These are phyloP conservation scores for Neuroscelio doddi DNA, from an alignment of 2,888 invertebrate genomes.

Conservation along the genomic window DNA sequence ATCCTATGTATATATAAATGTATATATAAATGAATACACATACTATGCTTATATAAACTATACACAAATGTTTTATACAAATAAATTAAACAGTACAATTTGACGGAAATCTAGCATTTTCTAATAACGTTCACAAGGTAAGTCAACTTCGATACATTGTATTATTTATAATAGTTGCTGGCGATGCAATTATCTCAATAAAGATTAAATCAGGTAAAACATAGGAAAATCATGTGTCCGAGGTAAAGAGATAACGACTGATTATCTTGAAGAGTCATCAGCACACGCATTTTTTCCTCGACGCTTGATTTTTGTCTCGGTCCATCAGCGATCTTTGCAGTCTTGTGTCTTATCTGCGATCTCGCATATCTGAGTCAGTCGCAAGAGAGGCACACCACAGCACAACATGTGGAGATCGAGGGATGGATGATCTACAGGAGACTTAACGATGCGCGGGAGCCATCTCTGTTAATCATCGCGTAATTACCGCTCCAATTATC, in stretches of 20 bases:
- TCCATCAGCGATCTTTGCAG: conserved; percentile 40
- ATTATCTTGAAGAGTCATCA: conserved; percentile 33
- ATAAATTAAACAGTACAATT: no score
- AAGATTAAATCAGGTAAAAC: conserved; percentile 5
- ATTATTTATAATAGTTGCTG: background rate
- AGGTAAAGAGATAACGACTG: conserved; percentile 17
- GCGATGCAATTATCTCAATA: conserved; percentile 12
- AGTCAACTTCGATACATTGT: background rate
- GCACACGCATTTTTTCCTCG: conserved; percentile 20
- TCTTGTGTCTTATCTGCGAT: conserved; percentile 51
- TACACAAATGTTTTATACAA: no score
- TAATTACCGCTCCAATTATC: conserved; percentile 71
- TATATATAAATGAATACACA: no score
- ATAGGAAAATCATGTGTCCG: conserved; percentile 11
- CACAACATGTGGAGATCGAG: conserved; percentile 24
- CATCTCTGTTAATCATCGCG: conserved; percentile 71
- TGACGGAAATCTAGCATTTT: no score
- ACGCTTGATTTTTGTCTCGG: conserved; percentile 26
- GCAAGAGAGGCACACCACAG: conserved; percentile 19
- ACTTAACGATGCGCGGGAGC: conserved; percentile 70
- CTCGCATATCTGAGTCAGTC: conserved; percentile 59
- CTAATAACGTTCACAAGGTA: no score
- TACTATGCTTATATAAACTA: no score
- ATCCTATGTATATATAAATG: no score
- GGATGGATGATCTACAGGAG: conserved; percentile 51